A percentile compares a stretch with the other conserved stretches of the same genome.
Conservation (phyloP, 92 coral and sea anemone genomes). For the Palythoa heliodiscus region DNA sequence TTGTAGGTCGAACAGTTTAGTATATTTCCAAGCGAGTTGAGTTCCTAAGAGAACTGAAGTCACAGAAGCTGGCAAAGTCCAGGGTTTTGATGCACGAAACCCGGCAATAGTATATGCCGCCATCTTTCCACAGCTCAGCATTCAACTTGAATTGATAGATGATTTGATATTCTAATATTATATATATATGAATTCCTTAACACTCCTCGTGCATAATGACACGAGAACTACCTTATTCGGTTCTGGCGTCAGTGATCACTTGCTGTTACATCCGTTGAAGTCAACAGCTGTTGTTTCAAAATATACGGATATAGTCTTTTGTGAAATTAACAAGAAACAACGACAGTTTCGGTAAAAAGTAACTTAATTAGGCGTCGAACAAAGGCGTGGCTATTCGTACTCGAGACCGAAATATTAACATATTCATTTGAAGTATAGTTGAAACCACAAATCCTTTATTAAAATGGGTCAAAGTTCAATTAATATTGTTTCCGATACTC, state of each 20-base stretch:
- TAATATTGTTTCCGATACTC: neutral
- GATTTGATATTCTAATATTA: neutral
- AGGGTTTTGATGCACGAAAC: slow-evolving; percentile 70
- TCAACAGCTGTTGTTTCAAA: neutral
- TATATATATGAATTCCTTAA: neutral
- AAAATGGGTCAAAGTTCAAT: slow-evolving; percentile 15
- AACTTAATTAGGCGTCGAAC: neutral
- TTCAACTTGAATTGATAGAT: too few species aligned
- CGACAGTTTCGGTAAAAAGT: neutral
- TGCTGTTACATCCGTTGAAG: neutral
- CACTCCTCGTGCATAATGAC: neutral
- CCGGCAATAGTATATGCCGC: slow-evolving; percentile 43
- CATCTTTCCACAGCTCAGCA: slow-evolving; percentile 6
- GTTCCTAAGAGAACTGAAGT: slow-evolving; percentile 83
- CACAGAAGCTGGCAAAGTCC: slow-evolving; percentile 89
- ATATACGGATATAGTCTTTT: neutral
- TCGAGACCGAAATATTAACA: neutral
- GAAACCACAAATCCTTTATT: neutral
- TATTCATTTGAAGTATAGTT: neutral
- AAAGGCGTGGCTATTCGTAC: slow-evolving; percentile 11
- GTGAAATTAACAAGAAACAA: neutral
- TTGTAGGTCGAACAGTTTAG: slow-evolving; percentile 57
- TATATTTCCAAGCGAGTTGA: slow-evolving; percentile 79
- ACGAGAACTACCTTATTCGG: neutral
- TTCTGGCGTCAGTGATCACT: neutral